Evolutionary conservation across 2,113 vertebrate genomes (phyloP).

Genomic region (Piaya cayana): DNA sequence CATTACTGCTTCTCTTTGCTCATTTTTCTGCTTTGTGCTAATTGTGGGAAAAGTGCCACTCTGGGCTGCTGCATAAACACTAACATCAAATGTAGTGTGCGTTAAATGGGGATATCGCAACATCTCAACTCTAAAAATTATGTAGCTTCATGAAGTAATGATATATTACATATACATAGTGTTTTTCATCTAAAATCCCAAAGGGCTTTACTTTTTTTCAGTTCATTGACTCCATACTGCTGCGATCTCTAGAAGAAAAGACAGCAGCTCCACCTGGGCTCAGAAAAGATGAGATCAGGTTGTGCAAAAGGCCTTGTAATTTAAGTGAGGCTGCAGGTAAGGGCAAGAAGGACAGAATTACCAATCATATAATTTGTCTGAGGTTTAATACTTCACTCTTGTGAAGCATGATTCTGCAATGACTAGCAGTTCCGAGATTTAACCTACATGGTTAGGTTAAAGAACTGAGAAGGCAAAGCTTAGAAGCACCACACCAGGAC

Average conservation of each 20-base stretch:
- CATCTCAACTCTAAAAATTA: neutral
- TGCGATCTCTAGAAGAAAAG: conserved; percentile 6
- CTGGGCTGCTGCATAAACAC: neutral
- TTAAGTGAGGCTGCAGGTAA: neutral
- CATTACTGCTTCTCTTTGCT: neutral
- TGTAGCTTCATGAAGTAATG: neutral
- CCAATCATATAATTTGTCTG: neutral
- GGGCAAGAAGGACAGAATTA: neutral
- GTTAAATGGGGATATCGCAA: neutral
- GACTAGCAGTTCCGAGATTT: neutral
- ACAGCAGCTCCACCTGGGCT: neutral
- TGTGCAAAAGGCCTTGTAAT: neutral
- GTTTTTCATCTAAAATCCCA: neutral
- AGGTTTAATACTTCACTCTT: neutral
- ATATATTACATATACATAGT: neutral
- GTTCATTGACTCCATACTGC: neutral
- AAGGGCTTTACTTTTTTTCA: neutral
- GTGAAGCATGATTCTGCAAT: neutral
- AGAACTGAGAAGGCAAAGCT: neutral
- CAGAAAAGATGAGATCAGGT: neutral
- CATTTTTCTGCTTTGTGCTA: neutral
- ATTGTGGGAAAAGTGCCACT: neutral
- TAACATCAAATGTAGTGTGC: neutral
- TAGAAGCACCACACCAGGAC: neutral
- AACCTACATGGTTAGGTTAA: too few relatives aligned